A percentile compares a stretch with the other conserved stretches of the same genome.
phyloP scores from a whole-genome alignment of 2,113 vertebrate genomes.

The Chinchilla lanigera region DNA sequence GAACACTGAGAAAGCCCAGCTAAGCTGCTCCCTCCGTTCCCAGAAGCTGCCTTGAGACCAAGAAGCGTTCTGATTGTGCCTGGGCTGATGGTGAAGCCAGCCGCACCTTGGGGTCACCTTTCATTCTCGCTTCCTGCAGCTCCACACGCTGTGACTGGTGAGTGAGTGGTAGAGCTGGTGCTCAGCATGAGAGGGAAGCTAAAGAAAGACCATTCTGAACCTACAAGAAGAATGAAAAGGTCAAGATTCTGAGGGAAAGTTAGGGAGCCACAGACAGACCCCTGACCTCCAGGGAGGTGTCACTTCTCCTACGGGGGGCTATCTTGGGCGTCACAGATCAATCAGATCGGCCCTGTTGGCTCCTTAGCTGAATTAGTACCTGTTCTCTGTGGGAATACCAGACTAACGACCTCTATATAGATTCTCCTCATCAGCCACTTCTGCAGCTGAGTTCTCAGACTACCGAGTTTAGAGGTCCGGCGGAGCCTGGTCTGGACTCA shows the following conservation, averaged over 20 bases:
- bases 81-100: background rate
- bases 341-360: background rate
- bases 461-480: background rate
- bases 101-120: fast-evolving
- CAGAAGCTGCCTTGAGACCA: background rate
- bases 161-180: fast-evolving
- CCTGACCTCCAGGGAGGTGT: too few species aligned
- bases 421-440: fast-evolving
- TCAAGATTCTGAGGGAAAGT: background rate
- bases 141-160: fast-evolving
- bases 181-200: background rate
- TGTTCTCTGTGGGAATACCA: background rate
- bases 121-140: too few species aligned
- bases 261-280: background rate
- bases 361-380: background rate
- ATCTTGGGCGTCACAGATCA: fast-evolving
- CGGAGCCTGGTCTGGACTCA: background rate
- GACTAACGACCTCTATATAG: fast-evolving
- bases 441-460: background rate
- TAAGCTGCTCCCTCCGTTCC: background rate
- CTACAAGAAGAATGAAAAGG: too few species aligned
- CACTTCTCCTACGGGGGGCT: background rate
- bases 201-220: background rate
- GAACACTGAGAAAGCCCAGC: background rate
- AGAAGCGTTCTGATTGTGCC: background rate